Percentiles rank a stretch among this genome's conserved stretches.
Evolutionary conservation across 2,797 vertebrate species (phyloP).

Genomic region (Falco columbarius): DNA sequence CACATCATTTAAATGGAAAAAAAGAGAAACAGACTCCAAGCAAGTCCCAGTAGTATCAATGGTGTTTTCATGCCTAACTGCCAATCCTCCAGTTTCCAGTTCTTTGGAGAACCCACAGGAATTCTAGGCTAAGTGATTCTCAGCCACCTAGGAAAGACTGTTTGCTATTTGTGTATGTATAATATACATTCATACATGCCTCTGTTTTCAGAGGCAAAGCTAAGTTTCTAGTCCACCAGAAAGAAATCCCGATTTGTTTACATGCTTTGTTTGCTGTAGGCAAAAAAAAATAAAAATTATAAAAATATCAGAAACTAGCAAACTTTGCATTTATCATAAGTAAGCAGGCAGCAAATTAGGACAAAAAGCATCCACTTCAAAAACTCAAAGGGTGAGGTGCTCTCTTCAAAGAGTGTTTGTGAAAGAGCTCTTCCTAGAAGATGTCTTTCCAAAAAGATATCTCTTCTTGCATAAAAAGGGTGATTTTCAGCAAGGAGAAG

Average conservation of each 20-base stretch:
- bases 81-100: background rate
- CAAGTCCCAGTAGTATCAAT: background rate
- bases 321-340: background rate
- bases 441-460: background rate
- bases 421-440: background rate
- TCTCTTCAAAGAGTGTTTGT: background rate
- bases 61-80: background rate
- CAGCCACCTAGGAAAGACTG: background rate
- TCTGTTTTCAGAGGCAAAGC: background rate
- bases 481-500: background rate
- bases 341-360: background rate
- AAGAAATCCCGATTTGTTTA: background rate
- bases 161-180: background rate
- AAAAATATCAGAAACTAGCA: background rate
- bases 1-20: background rate
- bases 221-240: background rate
- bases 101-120: background rate
- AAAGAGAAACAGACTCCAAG: background rate
- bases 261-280: background rate
- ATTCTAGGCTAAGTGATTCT: background rate
- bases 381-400: background rate
- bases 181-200: background rate
- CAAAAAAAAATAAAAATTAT: background rate
- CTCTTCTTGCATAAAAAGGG: background rate
- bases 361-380: background rate